Evolutionary conservation across 1,140 invertebrate genomes (phyloP), one percentile per base, ranked within the genome.

Genomic region (Bemisia tabaci): DNA sequence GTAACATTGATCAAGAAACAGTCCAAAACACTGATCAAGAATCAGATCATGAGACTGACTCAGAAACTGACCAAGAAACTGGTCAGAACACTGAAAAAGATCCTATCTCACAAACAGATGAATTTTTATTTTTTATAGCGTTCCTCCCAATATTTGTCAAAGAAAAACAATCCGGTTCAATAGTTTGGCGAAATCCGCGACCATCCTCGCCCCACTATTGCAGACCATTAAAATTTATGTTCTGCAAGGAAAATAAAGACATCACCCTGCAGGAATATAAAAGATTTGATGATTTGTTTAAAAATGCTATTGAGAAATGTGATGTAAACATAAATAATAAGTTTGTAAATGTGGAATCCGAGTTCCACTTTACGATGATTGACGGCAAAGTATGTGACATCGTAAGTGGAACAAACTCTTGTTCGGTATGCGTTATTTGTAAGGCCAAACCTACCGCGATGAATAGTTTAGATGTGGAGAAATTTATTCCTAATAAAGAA

Each of bases 341-440:
- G 17, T 9, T 48, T 48, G 5, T 65, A 2, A 59, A 26, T 59
- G 48, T 65, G 59, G 26, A 21, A 23, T 62, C 21, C 26, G 2
- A 1, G 2, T 25, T 62, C 2, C 23, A 24, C 25, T 24, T 65
- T 22, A 65, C 48, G 25, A 65, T 65, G 64, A 58, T 65, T 12
- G 48, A 59, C 25, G 64, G 64, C 25, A 65, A 59, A 24, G 48
- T 65, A 23, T 59, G 48, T 39, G 48, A 64, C 24, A 48, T 39
- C 17, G 27, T 59, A 59, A 59, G 33, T 58, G 48, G 25, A 59
- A 25, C 64, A 5, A 48, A 48, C 5, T 59, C 64, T 2, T 24
- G 61, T 21, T 12, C 22, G 21, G 25, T 21, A 62, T 62, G 61
- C 25, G 22, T 62, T 25, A 24, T 65, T 59, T 65, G 64, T 59